Evolutionary conservation across 53 echinoderm and acorn worm species (phyloP).

Genomic region (Glandiceps talaboti): DNA sequence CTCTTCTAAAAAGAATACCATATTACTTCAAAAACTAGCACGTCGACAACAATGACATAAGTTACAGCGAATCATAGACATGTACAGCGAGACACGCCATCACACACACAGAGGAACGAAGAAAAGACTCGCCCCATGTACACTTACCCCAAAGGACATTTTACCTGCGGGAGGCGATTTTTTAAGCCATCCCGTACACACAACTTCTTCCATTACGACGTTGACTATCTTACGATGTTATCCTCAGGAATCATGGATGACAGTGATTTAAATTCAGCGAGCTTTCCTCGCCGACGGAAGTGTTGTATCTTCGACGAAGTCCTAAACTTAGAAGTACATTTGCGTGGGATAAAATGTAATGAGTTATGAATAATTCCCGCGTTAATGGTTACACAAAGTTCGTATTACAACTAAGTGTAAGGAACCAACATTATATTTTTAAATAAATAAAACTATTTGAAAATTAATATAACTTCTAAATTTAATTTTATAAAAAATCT

Average conservation of each 20-base stretch:
- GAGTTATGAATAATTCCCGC: too few relatives aligned
- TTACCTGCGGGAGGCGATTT: slow-evolving; percentile 92
- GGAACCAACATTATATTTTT: too few relatives aligned
- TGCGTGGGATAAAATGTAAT: background rate
- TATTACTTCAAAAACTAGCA: too few relatives aligned
- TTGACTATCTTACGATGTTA: background rate
- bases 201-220: slow-evolving; percentile 16
- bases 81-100: background rate
- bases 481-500: too few relatives aligned
- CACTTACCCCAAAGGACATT: slow-evolving; percentile 66
- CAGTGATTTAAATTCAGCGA: background rate
- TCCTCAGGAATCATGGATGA: background rate
- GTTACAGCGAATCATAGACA: too few relatives aligned
- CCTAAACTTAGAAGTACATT: background rate
- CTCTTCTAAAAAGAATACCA: too few relatives aligned
- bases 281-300: background rate
- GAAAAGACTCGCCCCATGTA: background rate
- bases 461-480: too few relatives aligned
- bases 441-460: too few relatives aligned
- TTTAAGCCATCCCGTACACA: slow-evolving; percentile 65
- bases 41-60: too few relatives aligned
- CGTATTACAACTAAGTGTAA: too few relatives aligned
- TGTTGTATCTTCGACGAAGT: background rate
- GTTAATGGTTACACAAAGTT: too few relatives aligned
- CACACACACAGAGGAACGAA: background rate